A percentile compares a stretch with the other conserved stretches of the same genome.
Conservation (phyloP, 92 coral and sea anemone genomes). For the Epizoanthus ramosus region DNA sequence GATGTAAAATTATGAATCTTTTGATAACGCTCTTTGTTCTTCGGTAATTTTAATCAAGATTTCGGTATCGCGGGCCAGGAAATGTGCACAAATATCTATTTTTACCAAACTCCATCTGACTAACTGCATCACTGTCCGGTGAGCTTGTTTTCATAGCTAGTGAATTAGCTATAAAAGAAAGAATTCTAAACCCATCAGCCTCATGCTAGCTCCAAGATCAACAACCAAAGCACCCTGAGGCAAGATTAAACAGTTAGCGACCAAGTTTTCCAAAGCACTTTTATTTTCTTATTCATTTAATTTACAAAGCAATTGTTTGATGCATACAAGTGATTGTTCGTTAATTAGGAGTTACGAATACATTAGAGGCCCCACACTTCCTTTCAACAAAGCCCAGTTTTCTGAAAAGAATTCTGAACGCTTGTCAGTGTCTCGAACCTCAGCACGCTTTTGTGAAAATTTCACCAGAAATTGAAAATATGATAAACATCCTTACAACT, state of each 20-base stretch:
- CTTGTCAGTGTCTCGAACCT: slow-evolving; percentile 41
- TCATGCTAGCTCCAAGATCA: slow-evolving; percentile 33
- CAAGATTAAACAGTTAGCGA: slow-evolving; percentile 75
- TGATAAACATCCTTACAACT: slow-evolving; percentile 61
- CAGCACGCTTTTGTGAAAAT: slow-evolving; percentile 58
- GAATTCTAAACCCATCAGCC: slow-evolving; percentile 10
- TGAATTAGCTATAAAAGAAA: background rate
- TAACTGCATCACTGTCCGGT: background rate
- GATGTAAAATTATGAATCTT: slow-evolving; percentile 28
- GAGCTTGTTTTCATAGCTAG: background rate
- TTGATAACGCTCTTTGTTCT: slow-evolving; percentile 29
- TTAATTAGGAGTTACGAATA: slow-evolving; percentile 87
- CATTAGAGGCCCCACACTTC: slow-evolving; percentile 72
- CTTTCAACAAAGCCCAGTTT: slow-evolving; percentile 45
- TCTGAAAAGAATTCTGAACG: slow-evolving; percentile 29
- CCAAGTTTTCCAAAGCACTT: slow-evolving; percentile 54
- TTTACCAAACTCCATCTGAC: background rate
- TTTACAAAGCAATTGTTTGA: slow-evolving; percentile 88
- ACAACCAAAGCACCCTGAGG: slow-evolving; percentile 72
- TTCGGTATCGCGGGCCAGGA: background rate
- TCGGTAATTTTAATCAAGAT: slow-evolving; percentile 14
- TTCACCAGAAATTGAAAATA: slow-evolving; percentile 59
- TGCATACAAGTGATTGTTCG: slow-evolving; percentile 83
- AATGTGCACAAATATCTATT: background rate
- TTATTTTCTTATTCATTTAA: slow-evolving; percentile 81